Evolutionary conservation across 2,113 vertebrate genomes (phyloP).

Genomic region (Eulacestoma nigropectus): DNA sequence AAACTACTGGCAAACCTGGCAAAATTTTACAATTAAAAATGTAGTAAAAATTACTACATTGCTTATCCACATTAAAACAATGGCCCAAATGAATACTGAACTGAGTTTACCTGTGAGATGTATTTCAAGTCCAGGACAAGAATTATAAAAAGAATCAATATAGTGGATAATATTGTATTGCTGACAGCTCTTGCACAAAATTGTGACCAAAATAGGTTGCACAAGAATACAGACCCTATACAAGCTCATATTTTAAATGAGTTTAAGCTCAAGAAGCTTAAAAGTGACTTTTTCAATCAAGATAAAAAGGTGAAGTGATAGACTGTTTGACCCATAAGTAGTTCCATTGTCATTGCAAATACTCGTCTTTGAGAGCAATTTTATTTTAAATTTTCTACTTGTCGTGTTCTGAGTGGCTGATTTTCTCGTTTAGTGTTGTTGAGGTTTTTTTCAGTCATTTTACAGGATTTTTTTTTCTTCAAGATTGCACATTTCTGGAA

Average conservation of each 20-base stretch:
- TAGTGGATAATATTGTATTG: neutral
- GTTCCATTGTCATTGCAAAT: neutral
- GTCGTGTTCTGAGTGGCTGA: neutral
- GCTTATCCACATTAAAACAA: neutral
- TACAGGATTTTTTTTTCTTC: neutral
- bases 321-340: neutral
- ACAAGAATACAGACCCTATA: neutral
- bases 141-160: neutral
- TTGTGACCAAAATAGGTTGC: neutral
- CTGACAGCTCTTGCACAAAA: neutral
- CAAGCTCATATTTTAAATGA: neutral
- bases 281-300: neutral
- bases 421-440: neutral
- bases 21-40: neutral
- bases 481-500: neutral
- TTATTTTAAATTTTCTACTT: neutral
- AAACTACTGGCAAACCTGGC: neutral
- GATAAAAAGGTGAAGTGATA: neutral
- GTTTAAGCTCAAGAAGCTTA: neutral
- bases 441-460: neutral
- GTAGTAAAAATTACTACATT: neutral
- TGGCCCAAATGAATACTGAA: neutral
- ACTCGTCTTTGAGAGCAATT: neutral
- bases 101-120: neutral
- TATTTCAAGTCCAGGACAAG: neutral